A percentile compares a stretch with the other conserved stretches of the same genome.
phyloP scores from a whole-genome alignment of 2,888 invertebrate species.

The Tetragnatha montana region DNA sequence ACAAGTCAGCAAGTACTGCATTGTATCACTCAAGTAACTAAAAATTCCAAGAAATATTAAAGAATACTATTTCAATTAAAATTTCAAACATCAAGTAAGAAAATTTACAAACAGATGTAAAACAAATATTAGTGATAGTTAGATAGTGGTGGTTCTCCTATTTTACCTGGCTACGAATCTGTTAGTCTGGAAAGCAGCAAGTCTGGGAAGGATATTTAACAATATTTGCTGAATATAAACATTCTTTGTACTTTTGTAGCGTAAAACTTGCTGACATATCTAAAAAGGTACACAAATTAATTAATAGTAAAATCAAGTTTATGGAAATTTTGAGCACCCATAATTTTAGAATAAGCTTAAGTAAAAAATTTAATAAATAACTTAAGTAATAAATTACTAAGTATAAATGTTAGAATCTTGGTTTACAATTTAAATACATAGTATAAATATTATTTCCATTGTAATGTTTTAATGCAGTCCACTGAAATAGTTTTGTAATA shows the following conservation, averaged over 20 bases:
- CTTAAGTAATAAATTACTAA: too few species aligned
- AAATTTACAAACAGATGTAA: neutral
- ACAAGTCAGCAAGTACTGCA: conserved; percentile 86
- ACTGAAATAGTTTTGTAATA: too few species aligned
- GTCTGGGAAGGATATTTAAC: conserved; percentile 89
- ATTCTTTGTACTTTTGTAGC: conserved; percentile 84
- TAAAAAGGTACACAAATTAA: conserved; percentile 71
- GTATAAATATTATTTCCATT: too few species aligned
- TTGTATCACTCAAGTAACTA: conserved; percentile 83
- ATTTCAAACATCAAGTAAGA: neutral
- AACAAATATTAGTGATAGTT: neutral
- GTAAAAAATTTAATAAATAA: too few species aligned
- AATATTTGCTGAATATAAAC: conserved; percentile 90
- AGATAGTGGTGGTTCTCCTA: neutral
- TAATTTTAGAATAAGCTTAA: too few species aligned
- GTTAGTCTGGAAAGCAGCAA: conserved; percentile 93
- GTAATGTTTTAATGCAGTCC: too few species aligned
- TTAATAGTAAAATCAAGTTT: too few species aligned
- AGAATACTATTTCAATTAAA: neutral
- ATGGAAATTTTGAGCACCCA: too few species aligned
- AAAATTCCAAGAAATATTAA: neutral
- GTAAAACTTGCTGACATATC: conserved; percentile 83
- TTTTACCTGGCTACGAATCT: conserved; percentile 81
- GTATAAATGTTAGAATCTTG: too few species aligned
- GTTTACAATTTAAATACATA: too few species aligned